phyloP scores from a whole-genome alignment of 2,797 vertebrate genomes.

The Neosilurus mollespiculum region DNA sequence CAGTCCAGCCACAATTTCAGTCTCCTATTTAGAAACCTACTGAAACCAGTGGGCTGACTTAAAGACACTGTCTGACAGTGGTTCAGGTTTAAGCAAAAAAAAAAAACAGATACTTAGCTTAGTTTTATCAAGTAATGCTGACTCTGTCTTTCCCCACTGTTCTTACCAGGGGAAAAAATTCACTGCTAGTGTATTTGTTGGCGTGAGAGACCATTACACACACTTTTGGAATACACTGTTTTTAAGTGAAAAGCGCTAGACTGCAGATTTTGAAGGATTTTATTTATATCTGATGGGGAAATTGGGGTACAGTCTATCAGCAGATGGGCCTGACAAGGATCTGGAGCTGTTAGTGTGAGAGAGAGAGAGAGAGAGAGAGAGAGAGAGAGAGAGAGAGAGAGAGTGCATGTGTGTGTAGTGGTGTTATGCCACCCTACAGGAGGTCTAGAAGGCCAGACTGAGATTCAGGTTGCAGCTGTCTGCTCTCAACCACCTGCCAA shows the following conservation, averaged over 20 bases:
- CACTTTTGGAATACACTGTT: not conserved
- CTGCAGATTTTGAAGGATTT: conserved; percentile 17
- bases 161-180: not conserved
- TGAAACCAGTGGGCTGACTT: not conserved
- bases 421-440: conserved; percentile 72
- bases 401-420: conserved; percentile 30
- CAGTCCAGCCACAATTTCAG: conserved; percentile 10
- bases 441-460: conserved; percentile 67
- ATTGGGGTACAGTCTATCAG: conserved; percentile 60
- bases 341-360: conserved; percentile 49
- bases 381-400: not conserved
- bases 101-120: not conserved
- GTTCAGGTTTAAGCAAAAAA: not conserved
- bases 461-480: conserved; percentile 73
- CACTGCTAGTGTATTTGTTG: conserved; percentile 12
- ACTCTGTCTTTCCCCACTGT: not conserved
- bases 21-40: not conserved
- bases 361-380: not conserved
- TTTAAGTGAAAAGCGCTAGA: not conserved
- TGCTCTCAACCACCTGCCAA: conserved; percentile 69
- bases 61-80: not conserved
- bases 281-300: conserved; percentile 4
- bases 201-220: not conserved
- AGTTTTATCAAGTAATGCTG: conserved; percentile 7
- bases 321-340: conserved; percentile 68